Base-by-base conservation (phyloP, 2,113 vertebrate species). In the Dolichallabes microphthalmus region DNA sequence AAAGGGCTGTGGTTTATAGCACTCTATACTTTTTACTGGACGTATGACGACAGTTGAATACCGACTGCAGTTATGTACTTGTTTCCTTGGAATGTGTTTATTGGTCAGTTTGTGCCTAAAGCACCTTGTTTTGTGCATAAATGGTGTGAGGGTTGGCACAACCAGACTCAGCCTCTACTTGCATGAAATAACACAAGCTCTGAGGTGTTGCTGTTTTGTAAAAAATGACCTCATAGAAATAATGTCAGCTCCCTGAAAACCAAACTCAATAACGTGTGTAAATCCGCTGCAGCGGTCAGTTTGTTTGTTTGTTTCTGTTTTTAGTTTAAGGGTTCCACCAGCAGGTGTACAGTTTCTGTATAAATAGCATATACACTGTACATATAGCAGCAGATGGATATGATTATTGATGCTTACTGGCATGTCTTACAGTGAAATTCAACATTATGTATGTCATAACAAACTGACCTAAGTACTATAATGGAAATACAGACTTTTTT, bases 321-420 rank as follows among this genome's bases (percentile, higher is more conserved):
- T 2, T 58, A 14, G 27, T 30, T 30, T 30, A 9, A 73, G 20
- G 10, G 39, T 52, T 75, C 22, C 14, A 53, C 73, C 45, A 27
- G 22, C 45, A 75, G 45, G 4, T 2, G 6, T 57, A 30, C 25
- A 45, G 19, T 17, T 17, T 69, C 17, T 35, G 68, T 25, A 50
- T 2, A 22, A 3, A 25, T 1, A 52, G 22, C n/a, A n/a, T 52
- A 52, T 75, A 52, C 45, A 27, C 73, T 52, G 73, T 75, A n/a
- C n/a, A n/a, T n/a, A 17, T 27, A 52, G 73, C 73, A 75, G 73
- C 45, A n/a, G 45, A 75, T 50, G 73, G 73, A 75, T 52, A 52
- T 14, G 45, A 52, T 75, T 75, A 75, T n/a, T 50, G 22, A 75
- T 52, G 3, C 69, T 45, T 73, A 11, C 69, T 45, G 35, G 19